Base-by-base conservation (phyloP, 2,888 invertebrate species). In the Mellilla xanthometata region DNA sequence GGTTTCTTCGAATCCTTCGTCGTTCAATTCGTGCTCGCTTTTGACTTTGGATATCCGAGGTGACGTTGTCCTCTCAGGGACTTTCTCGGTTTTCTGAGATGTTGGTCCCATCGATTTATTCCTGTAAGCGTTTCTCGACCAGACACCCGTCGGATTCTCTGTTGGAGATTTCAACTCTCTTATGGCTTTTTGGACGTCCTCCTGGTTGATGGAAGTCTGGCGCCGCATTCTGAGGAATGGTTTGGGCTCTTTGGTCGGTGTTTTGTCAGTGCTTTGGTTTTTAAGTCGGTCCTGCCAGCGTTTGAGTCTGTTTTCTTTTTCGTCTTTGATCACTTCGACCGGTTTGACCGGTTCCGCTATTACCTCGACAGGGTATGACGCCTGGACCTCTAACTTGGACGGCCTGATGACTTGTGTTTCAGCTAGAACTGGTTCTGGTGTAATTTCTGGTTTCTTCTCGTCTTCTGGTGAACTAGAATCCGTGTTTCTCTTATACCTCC, bases 1-100 rank as follows among this genome's bases (percentile, higher is more conserved):
- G 0, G 96, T 96, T 83, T 97, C 97, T 74, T 97, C 96, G 67
- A 97, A 97, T 5, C 97, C 96, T 89, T 97, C 96, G 70, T 97
- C 97, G 66, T 96, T 95, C 30, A 94, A 75, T 62, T 96, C 96
- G 54, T 93, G 93, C 54, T 94, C 94, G 39, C 82, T 87, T 52
- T 85, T 87, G 0, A 90, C 90, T 72, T 91, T 91, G 0, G 91
- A 81, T 49, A 85, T 90, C 19, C 92, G 86, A 0, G 87, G 85
- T 2, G 87, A 83, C 0, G 76, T 80, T 1, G 83, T 85, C 41
- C 85, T 69, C 45, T 87, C 86, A 35, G 72, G 64, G 0, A 67
- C 55, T 36, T 65, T 78, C 1, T 85, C 84, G 15, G 68, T 55
- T 39, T 75, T 81, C 8, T 46, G 49, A 0, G n/a, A n/a, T n/a